A percentile compares a stretch with the other conserved stretches of the same genome.
Conservation (phyloP, 1,140 invertebrate genomes). For the Anadara kagoshimensis region DNA sequence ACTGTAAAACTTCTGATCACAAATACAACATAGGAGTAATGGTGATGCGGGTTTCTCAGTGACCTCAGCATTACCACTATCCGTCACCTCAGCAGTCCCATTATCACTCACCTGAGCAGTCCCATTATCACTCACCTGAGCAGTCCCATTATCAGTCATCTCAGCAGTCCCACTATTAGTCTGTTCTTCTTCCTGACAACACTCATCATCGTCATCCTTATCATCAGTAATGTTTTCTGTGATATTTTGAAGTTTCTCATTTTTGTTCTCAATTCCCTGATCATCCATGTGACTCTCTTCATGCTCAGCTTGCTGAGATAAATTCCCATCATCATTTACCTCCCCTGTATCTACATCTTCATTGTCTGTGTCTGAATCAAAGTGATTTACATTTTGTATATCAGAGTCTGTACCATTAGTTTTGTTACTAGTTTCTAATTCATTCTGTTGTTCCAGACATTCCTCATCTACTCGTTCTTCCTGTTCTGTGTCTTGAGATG, state of each 20-base stretch:
- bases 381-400: too few species aligned
- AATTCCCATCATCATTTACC: background rate
- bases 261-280: background rate
- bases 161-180: background rate
- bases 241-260: background rate
- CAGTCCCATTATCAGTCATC: conserved; percentile 11
- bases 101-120: too few species aligned
- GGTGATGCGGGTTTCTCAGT: conserved; percentile 4
- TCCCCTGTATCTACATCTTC: background rate
- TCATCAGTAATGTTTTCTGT: conserved; percentile 8
- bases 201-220: background rate
- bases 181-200: background rate
- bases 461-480: background rate
- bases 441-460: background rate
- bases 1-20: conserved; percentile 62
- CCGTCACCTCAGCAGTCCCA: background rate
- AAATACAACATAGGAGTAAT: conserved; percentile 68
- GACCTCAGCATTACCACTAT: background rate
- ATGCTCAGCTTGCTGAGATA: background rate
- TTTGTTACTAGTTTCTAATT: background rate
- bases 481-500: background rate
- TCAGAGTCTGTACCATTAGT: background rate
- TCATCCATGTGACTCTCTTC: background rate
- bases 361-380: background rate
- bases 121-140: too few species aligned